A percentile compares a stretch with the other conserved stretches of the same genome.
These are phyloP conservation scores for Neomorphus geoffroyi DNA, from an alignment of 2,797 vertebrate genomes.

Conservation along the genomic window DNA sequence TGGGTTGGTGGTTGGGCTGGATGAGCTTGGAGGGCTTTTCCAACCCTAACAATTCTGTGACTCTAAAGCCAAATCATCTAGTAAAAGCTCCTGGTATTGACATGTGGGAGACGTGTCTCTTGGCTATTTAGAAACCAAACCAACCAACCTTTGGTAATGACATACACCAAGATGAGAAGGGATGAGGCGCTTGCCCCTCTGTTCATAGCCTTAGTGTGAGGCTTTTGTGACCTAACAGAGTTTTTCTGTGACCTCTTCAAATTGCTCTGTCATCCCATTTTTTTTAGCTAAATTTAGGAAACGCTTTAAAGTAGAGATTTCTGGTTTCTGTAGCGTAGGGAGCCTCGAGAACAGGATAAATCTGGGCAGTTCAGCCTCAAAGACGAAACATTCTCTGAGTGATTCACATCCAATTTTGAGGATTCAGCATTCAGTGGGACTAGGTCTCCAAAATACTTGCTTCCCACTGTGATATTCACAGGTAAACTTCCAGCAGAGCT, in stretches of 20 bases:
- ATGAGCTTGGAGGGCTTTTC: no score
- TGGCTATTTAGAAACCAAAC: neutral
- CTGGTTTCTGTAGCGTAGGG: neutral
- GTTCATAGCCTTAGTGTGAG: neutral
- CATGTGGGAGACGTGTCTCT: rapidly evolving
- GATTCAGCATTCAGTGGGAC: neutral
- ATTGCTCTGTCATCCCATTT: neutral
- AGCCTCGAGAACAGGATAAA: neutral
- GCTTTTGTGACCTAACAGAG: neutral
- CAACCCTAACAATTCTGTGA: no score
- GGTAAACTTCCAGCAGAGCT: neutral
- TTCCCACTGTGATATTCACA: neutral
- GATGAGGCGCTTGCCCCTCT: neutral
- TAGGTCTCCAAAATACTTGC: rapidly evolving
- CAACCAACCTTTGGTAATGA: neutral
- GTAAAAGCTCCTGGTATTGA: neutral
- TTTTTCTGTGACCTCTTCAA: neutral
- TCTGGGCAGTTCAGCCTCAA: neutral
- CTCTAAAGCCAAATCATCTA: neutral
- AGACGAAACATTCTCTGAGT: neutral
- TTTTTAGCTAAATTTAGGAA: neutral
- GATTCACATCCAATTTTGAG: neutral
- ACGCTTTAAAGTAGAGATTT: neutral
- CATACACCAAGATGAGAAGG: neutral
- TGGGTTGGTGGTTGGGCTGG: no score